A percentile compares a stretch with the other conserved stretches of the same genome.
phyloP scores from a whole-genome alignment of 2,113 vertebrate genomes.

The Gobio gobio region DNA sequence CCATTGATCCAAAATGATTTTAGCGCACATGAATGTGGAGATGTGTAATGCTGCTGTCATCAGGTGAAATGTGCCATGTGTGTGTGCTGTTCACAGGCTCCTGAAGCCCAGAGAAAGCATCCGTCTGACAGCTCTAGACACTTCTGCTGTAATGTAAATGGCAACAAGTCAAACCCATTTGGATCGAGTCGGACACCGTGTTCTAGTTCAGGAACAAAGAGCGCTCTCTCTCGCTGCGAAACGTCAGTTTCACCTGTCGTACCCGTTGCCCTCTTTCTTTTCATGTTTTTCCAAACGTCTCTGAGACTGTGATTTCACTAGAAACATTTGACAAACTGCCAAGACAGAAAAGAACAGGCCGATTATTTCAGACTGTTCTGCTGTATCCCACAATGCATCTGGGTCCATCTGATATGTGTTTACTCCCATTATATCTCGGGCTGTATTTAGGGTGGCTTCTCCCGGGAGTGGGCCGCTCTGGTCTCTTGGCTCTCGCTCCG shows the following conservation, averaged over 20 bases:
- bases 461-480: background rate
- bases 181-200: background rate
- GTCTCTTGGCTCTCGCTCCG: background rate
- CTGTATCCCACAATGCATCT: conserved; percentile 46
- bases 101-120: background rate
- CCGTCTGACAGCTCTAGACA: background rate
- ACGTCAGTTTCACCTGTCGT: background rate
- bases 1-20: too few species aligned
- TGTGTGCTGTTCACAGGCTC: background rate
- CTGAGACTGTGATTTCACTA: conserved; percentile 4
- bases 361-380: conserved; percentile 50
- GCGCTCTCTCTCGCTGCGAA: background rate
- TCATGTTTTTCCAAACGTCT: conserved; percentile 6
- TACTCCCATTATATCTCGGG: conserved; percentile 49
- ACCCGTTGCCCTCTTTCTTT: background rate
- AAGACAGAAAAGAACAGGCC: conserved; percentile 37
- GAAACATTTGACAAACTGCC: conserved; percentile 40
- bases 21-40: too few species aligned
- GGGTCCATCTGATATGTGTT: conserved; percentile 52
- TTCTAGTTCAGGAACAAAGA: background rate
- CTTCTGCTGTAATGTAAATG: background rate
- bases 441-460: conserved; percentile 39
- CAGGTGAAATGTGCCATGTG: background rate
- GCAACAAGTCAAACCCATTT: background rate
- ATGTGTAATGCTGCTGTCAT: conserved; percentile 11